A percentile compares a stretch with the other conserved stretches of the same genome.
Evolutionary conservation across 2,888 invertebrate species (phyloP).

Genomic region (Erebia ligea): DNA sequence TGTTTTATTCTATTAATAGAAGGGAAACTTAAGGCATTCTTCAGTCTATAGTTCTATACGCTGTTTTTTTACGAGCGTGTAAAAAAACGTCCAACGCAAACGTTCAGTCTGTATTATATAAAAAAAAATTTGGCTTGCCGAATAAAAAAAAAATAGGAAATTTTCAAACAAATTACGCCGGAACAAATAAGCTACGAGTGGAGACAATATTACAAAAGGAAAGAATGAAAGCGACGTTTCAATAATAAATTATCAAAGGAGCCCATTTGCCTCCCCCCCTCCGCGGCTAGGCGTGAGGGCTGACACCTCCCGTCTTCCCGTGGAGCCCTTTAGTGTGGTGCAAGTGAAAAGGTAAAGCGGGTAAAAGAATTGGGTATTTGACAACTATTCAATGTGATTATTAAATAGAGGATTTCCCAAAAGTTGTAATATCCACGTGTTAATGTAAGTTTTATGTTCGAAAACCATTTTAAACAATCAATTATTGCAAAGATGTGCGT

Average conservation of each 20-base stretch:
- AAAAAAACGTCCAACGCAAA: not conserved
- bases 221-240: constrained; percentile 71
- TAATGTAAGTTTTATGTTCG: too few species aligned
- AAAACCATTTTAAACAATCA: too few species aligned
- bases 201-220: constrained; percentile 73
- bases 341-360: constrained; percentile 35
- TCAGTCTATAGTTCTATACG: not conserved
- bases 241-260: constrained; percentile 77
- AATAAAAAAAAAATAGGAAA: constrained; percentile 46
- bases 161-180: constrained; percentile 64
- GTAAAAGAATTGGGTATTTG: too few species aligned
- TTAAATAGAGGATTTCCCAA: too few species aligned
- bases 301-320: constrained; percentile 73
- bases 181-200: constrained; percentile 63
- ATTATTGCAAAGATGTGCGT: too few species aligned
- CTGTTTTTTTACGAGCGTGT: not conserved
- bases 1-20: too few species aligned
- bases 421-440: too few species aligned
- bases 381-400: too few species aligned
- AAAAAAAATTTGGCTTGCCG: constrained; percentile 35
- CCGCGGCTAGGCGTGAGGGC: constrained; percentile 55
- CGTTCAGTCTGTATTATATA: not conserved
- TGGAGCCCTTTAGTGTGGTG: constrained; percentile 56
- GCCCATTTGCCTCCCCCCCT: constrained; percentile 47
- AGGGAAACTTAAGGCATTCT: too few species aligned